Conservation (phyloP, 1,140 invertebrate species). For the Heliconius hewitsoni region DNA sequence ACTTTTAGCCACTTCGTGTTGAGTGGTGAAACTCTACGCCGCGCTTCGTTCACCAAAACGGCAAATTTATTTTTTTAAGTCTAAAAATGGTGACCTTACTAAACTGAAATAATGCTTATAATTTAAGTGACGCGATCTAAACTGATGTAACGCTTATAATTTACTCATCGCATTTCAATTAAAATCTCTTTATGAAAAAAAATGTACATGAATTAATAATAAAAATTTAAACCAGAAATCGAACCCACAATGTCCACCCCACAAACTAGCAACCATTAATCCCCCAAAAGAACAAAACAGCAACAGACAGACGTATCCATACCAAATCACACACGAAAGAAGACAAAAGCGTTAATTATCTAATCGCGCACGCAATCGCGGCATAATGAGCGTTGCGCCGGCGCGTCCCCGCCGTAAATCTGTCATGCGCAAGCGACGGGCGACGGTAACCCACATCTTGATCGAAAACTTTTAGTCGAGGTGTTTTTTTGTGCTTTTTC, state of each 20-base stretch:
- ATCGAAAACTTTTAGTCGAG: conserved; percentile 6
- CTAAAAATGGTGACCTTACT: too few species aligned
- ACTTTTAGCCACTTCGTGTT: too few species aligned
- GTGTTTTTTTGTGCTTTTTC: background rate
- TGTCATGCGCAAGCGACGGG: conserved; percentile 23
- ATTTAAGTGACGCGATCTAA: too few species aligned
- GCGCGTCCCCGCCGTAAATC: conserved; percentile 26
- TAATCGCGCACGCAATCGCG: conserved; percentile 33
- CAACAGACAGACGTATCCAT: background rate
- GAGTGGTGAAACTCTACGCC: too few species aligned
- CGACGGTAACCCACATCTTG: conserved; percentile 31
- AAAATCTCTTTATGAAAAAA: too few species aligned
- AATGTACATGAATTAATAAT: too few species aligned
- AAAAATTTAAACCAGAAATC: background rate
- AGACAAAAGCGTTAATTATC: conserved; percentile 24
- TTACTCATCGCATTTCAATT: too few species aligned
- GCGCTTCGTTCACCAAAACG: too few species aligned
- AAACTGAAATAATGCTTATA: too few species aligned
- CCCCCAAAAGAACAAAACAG: background rate
- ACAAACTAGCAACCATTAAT: background rate
- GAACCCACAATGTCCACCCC: background rate
- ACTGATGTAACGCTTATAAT: too few species aligned
- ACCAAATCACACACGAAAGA: conserved; percentile 8
- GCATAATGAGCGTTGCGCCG: conserved; percentile 20
- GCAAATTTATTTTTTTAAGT: too few species aligned